Evolutionary conservation across 1,140 invertebrate genomes (phyloP), one percentile per base, ranked within the genome.

Genomic region (Eupeodes corollae): DNA sequence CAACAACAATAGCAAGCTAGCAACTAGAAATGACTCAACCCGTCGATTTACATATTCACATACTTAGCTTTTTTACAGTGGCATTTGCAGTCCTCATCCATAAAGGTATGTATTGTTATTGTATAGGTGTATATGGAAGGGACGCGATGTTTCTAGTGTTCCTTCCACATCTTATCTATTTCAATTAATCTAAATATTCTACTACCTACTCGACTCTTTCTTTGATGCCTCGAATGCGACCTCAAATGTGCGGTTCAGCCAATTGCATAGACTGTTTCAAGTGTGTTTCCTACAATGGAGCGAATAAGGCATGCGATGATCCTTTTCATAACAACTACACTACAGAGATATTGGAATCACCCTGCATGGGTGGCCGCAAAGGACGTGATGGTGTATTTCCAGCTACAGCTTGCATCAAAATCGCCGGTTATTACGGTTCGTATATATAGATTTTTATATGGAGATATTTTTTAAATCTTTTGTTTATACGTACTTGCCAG

Each of bases 251-350:
- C n/a, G 30, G 49, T 50, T 31, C 45, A 81, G 79, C 67, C 6
- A 59, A 67, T 32, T 73, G 77, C 33, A 91, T 98, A 60, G 93
- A 96, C 66, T 98, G 93, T 68, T 98, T 95, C 74, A 93, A 93
- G 65, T 98, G 94, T 64, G 86, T 91, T 13, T 97, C 93, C 2
- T 79, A 91, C 64, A 89, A 91, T 66, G 84, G 87, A 10, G 73
- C 79, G 56, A 92, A 93, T 64, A 79, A 78, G 49, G 79, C 83
- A 3, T 97, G 93, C 68, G 93, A 98, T 63, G 94, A 98, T 72
- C 90, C 91, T 0, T 98, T 98, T 72, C 93, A 98, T 71, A 91
- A 93, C 64, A 92, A 93, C 69, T 88, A 83, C 53, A 89, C 87
- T 2, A 68, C 79, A 16, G 78, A 80, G 49, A 84, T 92, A 61